Percentiles rank a stretch among this genome's conserved stretches.
Conservation (phyloP, 2,113 vertebrate species). For the Erythrolamprus reginae region DNA sequence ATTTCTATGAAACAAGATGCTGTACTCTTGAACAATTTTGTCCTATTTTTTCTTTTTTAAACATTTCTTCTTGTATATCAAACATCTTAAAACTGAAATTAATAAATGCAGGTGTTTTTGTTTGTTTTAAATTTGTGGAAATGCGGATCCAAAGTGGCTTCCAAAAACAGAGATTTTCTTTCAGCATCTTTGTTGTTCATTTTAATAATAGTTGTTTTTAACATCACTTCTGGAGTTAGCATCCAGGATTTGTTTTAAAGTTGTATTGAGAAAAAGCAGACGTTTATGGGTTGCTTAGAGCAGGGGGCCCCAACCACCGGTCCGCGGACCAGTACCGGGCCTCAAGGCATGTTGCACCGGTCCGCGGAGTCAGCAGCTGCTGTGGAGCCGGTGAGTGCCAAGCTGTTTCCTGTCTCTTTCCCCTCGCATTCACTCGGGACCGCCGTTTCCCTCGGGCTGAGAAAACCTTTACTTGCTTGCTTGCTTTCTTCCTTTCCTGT, state of each 20-base stretch:
- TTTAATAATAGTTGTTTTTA: conserved; percentile 14
- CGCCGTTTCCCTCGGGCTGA: too few species aligned
- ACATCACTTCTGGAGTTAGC: background rate
- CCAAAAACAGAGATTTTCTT: background rate
- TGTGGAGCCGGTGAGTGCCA: too few species aligned
- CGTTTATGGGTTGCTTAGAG: background rate
- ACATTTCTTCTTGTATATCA: conserved; percentile 18
- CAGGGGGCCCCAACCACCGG: too few species aligned
- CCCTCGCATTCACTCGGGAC: too few species aligned
- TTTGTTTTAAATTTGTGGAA: too few species aligned
- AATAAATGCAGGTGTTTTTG: background rate
- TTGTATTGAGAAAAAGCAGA: conserved; percentile 1
- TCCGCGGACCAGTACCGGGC: too few species aligned
- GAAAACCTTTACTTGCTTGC: too few species aligned
- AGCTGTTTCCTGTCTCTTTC: too few species aligned
- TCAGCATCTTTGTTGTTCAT: background rate
- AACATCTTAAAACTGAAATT: background rate
- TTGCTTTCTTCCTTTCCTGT: too few species aligned
- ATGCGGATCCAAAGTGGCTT: background rate
- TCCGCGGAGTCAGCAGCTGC: too few species aligned
- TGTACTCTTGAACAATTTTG: background rate
- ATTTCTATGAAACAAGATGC: background rate
- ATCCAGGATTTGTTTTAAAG: background rate
- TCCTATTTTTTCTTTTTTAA: background rate
- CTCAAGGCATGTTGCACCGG: too few species aligned